Percentiles rank a stretch among this genome's conserved stretches.
Evolutionary conservation across 2,113 vertebrate species (phyloP).

Genomic region (Nannospalax galili): DNA sequence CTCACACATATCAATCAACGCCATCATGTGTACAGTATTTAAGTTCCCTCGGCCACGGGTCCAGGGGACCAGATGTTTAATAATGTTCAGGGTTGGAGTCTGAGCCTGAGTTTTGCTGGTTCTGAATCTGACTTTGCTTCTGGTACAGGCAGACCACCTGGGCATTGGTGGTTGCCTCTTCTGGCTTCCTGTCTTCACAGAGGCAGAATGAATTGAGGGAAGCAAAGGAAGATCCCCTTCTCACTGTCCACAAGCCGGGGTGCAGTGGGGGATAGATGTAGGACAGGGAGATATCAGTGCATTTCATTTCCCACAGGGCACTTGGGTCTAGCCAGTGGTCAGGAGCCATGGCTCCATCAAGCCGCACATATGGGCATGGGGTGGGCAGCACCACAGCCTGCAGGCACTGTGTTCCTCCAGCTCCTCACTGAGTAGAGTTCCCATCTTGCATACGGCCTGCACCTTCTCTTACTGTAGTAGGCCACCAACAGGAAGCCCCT

Average conservation of each 20-base stretch:
- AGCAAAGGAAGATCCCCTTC: slow-evolving; percentile 94
- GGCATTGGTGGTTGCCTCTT: slow-evolving; percentile 90
- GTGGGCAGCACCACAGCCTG: slow-evolving; percentile 90
- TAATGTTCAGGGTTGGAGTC: slow-evolving; percentile 87
- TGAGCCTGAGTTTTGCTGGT: slow-evolving; percentile 83
- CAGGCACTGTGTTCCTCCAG: accelerated
- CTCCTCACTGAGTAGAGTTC: no score
- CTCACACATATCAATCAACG: neutral
- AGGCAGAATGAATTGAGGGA: slow-evolving; percentile 92
- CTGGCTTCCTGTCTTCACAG: slow-evolving; percentile 92
- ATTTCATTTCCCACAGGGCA: slow-evolving; percentile 96
- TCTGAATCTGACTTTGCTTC: slow-evolving; percentile 95
- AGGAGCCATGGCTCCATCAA: slow-evolving; percentile 88
- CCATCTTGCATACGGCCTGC: slow-evolving; percentile 95
- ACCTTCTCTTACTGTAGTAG: slow-evolving; percentile 94
- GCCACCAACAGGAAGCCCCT: slow-evolving; percentile 93
- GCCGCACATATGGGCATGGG: slow-evolving; percentile 91
- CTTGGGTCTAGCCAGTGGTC: slow-evolving; percentile 93
- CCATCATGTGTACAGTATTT: accelerated
- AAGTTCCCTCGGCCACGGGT: neutral
- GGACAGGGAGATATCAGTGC: slow-evolving; percentile 93
- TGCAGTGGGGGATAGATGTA: slow-evolving; percentile 93
- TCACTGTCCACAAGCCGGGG: slow-evolving; percentile 88
- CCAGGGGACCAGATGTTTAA: slow-evolving; percentile 63
- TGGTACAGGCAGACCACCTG: slow-evolving; percentile 93